Conservation (phyloP, 2,113 vertebrate species). For the Donacobius atricapilla region DNA sequence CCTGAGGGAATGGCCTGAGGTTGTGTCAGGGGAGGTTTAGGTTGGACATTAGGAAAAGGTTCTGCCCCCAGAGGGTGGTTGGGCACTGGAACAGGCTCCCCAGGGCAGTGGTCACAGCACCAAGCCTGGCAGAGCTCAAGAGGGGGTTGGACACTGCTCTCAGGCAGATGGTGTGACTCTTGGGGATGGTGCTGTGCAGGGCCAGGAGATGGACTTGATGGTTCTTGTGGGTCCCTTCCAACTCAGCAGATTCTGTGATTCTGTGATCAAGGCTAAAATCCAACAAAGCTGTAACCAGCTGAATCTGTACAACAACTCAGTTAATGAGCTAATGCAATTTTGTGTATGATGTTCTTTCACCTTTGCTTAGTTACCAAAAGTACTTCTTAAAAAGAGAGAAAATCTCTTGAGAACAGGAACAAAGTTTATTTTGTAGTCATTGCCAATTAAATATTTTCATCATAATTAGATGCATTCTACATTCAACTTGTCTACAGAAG, state of each 20-base stretch:
- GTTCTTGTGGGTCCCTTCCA: too few relatives aligned
- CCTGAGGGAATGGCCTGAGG: rapidly evolving
- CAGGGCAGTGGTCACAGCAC: background rate
- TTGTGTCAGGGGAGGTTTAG: background rate
- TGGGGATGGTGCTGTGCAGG: background rate
- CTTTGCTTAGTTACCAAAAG: conserved; percentile 1
- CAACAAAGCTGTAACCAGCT: background rate
- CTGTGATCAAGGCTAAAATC: background rate
- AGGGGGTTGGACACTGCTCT: background rate
- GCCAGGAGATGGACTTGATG: background rate
- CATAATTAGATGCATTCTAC: background rate
- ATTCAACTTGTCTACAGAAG: background rate
- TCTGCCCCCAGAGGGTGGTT: background rate
- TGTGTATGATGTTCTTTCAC: background rate
- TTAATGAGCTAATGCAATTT: background rate
- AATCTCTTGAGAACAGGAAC: background rate
- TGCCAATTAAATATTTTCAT: background rate
- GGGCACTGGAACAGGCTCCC: background rate
- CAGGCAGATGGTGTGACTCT: background rate
- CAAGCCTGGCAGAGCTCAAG: background rate
- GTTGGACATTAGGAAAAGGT: background rate
- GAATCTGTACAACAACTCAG: background rate
- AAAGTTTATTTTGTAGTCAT: conserved; percentile 18
- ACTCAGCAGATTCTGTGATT: background rate
- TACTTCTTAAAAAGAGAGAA: background rate